Base-by-base conservation (phyloP, 2,113 vertebrate species). In the Dascyllus trimaculatus region DNA sequence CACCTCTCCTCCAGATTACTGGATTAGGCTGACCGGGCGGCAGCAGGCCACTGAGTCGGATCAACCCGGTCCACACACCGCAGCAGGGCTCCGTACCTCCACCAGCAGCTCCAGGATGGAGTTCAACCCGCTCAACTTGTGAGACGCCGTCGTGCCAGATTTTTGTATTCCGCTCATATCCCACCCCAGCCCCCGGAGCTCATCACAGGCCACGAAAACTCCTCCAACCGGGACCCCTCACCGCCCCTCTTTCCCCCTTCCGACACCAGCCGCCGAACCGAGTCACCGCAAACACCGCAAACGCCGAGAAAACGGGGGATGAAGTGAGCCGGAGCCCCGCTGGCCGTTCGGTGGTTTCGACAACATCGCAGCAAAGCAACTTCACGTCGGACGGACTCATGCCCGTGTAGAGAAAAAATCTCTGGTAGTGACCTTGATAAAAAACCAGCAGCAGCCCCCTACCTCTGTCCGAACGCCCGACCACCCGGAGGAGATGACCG, bases 1-100 rank as follows among this genome's bases (percentile, higher is more conserved):
- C 88, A 82, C 74, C 75, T 83, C 75, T 69, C 21, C 73, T 79
- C 72, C 83, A 91, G 89, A 90, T 92, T 87, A 92, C 61, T 82
- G 85, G 88, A 89, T 93, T 90, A 92, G n/a, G 51, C 40, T 76
- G 25, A 80, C 74, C 51, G 48, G 72, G 72, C 75, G 67, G 65
- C 74, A 82, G 88, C 61, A 89, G 84, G 87, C 80, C 88, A 85
- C 43, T 59, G 48, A 85, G 83, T 35, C 74, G 88, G 87, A 91
- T 89, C 75, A 90, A 82, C 77, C 46, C 43, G 32, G 25, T 53
- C 79, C 38, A 10, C 59, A 53, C 72, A 60, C 26, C 75, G 18
- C 78, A 40, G 81, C 51, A 38, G 21, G 45, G 58, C 70, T 85
- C 76, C 67, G 58, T n/a, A 45, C 78, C 26, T 24, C 24, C 17